Percentiles rank a stretch among this genome's conserved stretches.
Evolutionary conservation across 1,140 invertebrate genomes (phyloP).

Genomic region (Aphidius gifuensis): DNA sequence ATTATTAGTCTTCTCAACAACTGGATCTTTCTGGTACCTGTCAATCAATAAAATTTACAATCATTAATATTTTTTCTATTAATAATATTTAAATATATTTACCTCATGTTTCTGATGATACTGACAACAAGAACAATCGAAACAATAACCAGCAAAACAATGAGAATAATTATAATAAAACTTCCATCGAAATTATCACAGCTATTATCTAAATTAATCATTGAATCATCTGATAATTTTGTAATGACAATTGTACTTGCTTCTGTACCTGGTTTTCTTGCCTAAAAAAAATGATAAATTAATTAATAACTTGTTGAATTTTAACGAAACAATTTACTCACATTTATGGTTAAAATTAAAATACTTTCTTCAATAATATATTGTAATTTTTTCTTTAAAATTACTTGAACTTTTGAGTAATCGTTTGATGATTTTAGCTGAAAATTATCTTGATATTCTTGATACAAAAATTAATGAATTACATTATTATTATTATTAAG

Average conservation of each 20-base stretch:
- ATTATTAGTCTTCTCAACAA: background rate
- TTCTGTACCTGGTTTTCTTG: conserved; percentile 10
- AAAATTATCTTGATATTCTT: no score
- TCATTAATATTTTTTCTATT: background rate
- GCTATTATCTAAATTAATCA: no score
- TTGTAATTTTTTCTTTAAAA: no score
- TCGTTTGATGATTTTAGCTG: no score
- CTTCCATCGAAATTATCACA: background rate
- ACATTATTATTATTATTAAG: conserved; percentile 12
- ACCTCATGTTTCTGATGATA: conserved; percentile 10
- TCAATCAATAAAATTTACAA: conserved; percentile 2
- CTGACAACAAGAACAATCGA: background rate
- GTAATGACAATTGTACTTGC: conserved; percentile 19
- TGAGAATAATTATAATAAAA: conserved; percentile 1
- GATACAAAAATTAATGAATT: no score
- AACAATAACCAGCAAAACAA: background rate
- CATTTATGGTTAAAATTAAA: no score
- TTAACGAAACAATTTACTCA: background rate
- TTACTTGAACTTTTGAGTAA: no score
- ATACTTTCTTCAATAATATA: no score
- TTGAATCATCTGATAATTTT: conserved; percentile 6
- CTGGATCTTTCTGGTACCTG: background rate
- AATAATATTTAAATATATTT: conserved; percentile 2
- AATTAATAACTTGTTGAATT: background rate
- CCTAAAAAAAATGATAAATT: conserved; percentile 13